Base-by-base conservation (phyloP, 1,140 invertebrate species). In the Drosophila gunungcola region DNA sequence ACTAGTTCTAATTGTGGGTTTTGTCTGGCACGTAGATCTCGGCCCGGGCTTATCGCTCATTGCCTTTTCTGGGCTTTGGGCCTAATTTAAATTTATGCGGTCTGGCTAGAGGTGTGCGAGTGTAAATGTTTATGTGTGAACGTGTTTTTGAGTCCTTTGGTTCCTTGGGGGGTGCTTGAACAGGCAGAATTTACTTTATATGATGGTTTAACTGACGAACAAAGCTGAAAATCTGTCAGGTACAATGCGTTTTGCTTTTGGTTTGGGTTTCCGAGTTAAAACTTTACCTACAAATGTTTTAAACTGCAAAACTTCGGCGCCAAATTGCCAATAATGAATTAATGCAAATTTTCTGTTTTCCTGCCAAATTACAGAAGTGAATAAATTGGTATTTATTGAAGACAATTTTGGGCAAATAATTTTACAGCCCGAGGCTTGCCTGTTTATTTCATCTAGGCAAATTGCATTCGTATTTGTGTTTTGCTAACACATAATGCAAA, bases 11-110 rank as follows among this genome's bases (percentile, higher is more conserved):
- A 70, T 70, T 70, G 64, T 70, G 43, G 67, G 46, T 32, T 65
- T 68, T 68, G 64, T 68, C 60, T 43, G 60, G 46, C 64, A 65
- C 64, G 64, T 36, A 68, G 60, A 68, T 68, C 64, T 68, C 64
- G 64, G 29, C 2, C 45, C n/a, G 10, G 64, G 64, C 43, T 69
- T 70, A 70, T 69, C 64, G 67, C 64, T 56, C 67, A 48, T 69
- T 41, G 42, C 43, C 60, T 63, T 70, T 49, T 29, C 67, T 56
- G 64, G 67, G 42, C 16, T 69, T 9, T n/a, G 67, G 51, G 64
- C 43, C 38, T 70, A 70, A 70, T 70, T 70, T 70, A 70, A 70
- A 70, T 70, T 69, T 70, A 70, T 70, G 67, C 69, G 65, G 49
- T 51, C 36, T 39, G 34, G 25, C 6, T 4, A 43, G 25, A 12